Evolutionary conservation across 2,888 invertebrate genomes (phyloP).

Genomic region (Mycalesis mineus): DNA sequence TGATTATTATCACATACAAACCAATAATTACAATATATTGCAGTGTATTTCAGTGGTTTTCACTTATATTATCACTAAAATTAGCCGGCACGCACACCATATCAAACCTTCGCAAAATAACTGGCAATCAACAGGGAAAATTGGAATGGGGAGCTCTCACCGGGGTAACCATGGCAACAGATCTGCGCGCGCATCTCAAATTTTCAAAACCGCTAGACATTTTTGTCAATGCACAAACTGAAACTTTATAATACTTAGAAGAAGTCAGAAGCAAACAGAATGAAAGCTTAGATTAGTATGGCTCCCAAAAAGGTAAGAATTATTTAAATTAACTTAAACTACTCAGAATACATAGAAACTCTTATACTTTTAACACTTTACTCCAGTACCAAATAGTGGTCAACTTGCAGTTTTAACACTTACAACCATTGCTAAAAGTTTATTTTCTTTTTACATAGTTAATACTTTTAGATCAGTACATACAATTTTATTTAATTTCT

Average conservation of each 20-base stretch:
- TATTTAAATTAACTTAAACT: constrained; percentile 6
- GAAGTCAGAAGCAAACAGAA: constrained; percentile 6
- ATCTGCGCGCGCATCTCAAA: constrained; percentile 62
- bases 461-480: constrained; percentile 1
- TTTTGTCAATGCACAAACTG: constrained; percentile 51
- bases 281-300: constrained; percentile 41
- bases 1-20: background rate
- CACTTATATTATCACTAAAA: background rate
- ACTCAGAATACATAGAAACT: constrained; percentile 4
- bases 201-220: constrained; percentile 26
- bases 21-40: background rate
- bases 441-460: background rate
- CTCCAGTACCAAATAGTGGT: background rate
- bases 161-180: constrained; percentile 54
- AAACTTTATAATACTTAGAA: constrained; percentile 40
- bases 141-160: constrained; percentile 32
- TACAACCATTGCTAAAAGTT: background rate
- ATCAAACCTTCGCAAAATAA: constrained; percentile 29
- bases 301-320: constrained; percentile 67
- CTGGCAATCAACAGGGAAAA: constrained; percentile 27
- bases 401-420: background rate
- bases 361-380: background rate
- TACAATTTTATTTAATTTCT: background rate
- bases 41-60: background rate
- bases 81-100: constrained; percentile 12